Conservation (phyloP, 1,140 invertebrate genomes). For the Microplitis demolitor region DNA sequence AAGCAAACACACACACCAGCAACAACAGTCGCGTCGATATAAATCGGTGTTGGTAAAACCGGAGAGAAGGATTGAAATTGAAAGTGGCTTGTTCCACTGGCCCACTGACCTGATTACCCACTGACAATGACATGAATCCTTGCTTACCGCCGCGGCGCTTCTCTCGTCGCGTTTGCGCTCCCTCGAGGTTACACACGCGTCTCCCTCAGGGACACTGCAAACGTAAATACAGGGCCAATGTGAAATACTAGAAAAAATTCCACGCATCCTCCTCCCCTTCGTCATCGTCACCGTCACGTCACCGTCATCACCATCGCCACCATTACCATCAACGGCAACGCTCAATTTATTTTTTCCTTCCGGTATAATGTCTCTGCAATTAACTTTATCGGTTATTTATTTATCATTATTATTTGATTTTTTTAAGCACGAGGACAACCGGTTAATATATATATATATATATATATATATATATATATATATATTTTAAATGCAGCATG, state of each 20-base stretch:
- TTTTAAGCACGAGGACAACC: conserved; percentile 8
- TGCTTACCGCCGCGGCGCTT: conserved; percentile 32
- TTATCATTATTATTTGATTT: neutral
- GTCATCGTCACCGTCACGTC: too few species aligned
- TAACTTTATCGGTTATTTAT: neutral
- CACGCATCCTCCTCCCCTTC: too few species aligned
- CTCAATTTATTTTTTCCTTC: conserved; percentile 3
- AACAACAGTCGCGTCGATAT: conserved; percentile 31
- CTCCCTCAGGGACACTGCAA: conserved; percentile 9
- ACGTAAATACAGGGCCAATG: neutral
- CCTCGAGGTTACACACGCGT: conserved; percentile 19
- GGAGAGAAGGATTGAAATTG: conserved; percentile 58
- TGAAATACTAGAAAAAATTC: neutral
- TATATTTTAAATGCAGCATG: neutral
- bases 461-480: neutral
- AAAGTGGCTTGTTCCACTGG: conserved; percentile 61
- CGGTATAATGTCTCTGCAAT: conserved; percentile 2
- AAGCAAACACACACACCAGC: neutral
- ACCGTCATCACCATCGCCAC: neutral
- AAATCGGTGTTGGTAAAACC: conserved; percentile 32
- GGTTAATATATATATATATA: neutral
- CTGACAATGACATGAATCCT: conserved; percentile 65
- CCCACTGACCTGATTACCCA: conserved; percentile 65
- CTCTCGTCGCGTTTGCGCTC: conserved; percentile 27
- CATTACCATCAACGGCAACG: neutral